Evolutionary conservation across 2,888 invertebrate genomes (phyloP), one percentile per base, ranked within the genome.

Genomic region (Ormyrus rosae): DNA sequence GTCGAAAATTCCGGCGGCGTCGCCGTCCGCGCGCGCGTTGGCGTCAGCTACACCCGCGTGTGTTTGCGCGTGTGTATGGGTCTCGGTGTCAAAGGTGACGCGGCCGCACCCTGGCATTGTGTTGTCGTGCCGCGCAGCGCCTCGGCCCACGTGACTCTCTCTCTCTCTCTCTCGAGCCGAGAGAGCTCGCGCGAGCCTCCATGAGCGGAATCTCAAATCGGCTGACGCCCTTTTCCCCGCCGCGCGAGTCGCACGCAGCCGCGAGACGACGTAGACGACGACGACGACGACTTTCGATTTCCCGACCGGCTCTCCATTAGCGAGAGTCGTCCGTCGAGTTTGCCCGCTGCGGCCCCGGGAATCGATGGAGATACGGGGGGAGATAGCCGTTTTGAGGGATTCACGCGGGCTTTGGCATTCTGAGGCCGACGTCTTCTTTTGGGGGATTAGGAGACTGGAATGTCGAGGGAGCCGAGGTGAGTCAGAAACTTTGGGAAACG

Each of bases 71-170:
- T 11, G 64, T 60, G 9, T 10, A 10, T 48, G 84, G 87, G 61
- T 77, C 83, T 77, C 80, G 84, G 87, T 88, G 90, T 90, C 90
- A 89, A 86, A 89, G 90, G 89, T 90, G 87, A 90, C 83, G 89
- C 34, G 4, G 34, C 90, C 90, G 89, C 90, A 89, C 89, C 90
- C 89, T 87, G 88, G 78, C 88, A 90, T 90, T 90, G 90, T 90
- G 63, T 58, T 34, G 34, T 34, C 34, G 11, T 6, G 34, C 6
- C 19, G n/a, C 48, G 55, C 69, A 85, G 87, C 88, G 2, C 34
- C 34, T 34, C 88, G 87, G 86, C 89, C 90, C 89, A 89, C 90
- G 88, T 88, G 89, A 34, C 34, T 34, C 34, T 34, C 34, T 34
- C 34, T 34, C 34, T 34, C 34, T 34, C 34, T 34, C 34, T 34